phyloP scores from a whole-genome alignment of 1,140 invertebrate species.

The Chrysoperla carnea region DNA sequence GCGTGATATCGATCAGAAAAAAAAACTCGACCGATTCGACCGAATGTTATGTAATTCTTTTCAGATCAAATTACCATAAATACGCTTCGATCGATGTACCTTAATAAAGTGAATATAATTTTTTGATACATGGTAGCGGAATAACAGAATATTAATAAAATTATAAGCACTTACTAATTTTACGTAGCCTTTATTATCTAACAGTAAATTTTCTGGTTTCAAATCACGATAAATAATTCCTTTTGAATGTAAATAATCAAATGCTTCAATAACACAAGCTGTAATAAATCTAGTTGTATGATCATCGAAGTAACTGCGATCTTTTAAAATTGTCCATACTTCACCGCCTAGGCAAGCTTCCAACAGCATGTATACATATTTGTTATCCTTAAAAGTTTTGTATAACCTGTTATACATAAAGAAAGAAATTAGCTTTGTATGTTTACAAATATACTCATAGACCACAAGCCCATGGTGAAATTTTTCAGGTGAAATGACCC shows the following conservation, averaged over 20 bases:
- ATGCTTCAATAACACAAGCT: conserved; percentile 58
- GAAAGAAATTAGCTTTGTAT: conserved; percentile 1
- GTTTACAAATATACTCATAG: background rate
- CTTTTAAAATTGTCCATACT: conserved; percentile 65
- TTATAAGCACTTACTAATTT: conserved; percentile 38
- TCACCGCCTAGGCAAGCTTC: conserved; percentile 78
- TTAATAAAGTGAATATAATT: too few relatives aligned
- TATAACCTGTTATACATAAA: conserved; percentile 41
- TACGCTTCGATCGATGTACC: too few relatives aligned
- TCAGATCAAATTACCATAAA: too few relatives aligned
- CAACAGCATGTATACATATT: conserved; percentile 75
- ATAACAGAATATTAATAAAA: too few relatives aligned
- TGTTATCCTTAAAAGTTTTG: conserved; percentile 64
- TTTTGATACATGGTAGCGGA: too few relatives aligned
- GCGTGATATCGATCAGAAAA: too few relatives aligned
- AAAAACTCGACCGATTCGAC: background rate
- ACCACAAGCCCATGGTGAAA: too few relatives aligned
- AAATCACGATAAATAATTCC: conserved; percentile 61
- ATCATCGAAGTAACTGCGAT: conserved; percentile 54
- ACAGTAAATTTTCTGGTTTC: conserved; percentile 66
- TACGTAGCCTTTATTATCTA: conserved; percentile 52
- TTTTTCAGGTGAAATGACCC: too few relatives aligned
- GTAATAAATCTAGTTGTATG: conserved; percentile 47
- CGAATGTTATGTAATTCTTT: too few relatives aligned
- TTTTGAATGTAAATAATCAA: conserved; percentile 54